A percentile compares a stretch with the other conserved stretches of the same genome.
Evolutionary conservation across 2,113 vertebrate genomes (phyloP).

Genomic region (Lasiurus borealis): DNA sequence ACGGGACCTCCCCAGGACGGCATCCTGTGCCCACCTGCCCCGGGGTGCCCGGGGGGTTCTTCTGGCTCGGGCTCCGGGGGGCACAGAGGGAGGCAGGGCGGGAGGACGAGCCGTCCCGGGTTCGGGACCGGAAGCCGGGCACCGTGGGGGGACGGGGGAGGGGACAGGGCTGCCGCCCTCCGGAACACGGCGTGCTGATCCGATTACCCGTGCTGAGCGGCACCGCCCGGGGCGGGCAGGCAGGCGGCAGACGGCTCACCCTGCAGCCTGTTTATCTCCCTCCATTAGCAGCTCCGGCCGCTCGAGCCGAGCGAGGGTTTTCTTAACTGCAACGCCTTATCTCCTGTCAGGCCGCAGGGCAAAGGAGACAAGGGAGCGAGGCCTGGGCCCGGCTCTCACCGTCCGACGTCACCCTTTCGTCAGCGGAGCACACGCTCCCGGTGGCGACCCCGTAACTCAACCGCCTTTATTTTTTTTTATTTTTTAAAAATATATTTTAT

Average conservation of each 20-base stretch:
- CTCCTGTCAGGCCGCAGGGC: not conserved
- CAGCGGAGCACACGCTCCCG: accelerated
- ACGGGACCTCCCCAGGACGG: not conserved
- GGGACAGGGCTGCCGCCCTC: not conserved
- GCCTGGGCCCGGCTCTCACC: accelerated
- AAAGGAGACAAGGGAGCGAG: not conserved
- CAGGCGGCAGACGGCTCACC: accelerated
- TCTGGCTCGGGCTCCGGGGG: not conserved
- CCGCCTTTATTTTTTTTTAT: too few relatives aligned
- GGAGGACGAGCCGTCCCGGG: too few relatives aligned
- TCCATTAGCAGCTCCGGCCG: not conserved
- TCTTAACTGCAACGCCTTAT: constrained; percentile 22
- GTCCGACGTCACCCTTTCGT: too few relatives aligned
- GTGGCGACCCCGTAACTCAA: not conserved
- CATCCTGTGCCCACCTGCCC: not conserved
- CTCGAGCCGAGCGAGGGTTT: constrained; percentile 11
- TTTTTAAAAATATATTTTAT: too few relatives aligned
- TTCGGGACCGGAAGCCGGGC: too few relatives aligned
- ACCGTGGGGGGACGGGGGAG: too few relatives aligned
- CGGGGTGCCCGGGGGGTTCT: too few relatives aligned
- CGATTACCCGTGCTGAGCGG: not conserved
- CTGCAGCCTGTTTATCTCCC: not conserved
- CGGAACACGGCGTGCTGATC: not conserved
- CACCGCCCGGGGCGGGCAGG: not conserved
- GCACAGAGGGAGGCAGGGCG: too few relatives aligned